Conservation (phyloP, 2,797 vertebrate species). For the Uromys caudimaculatus region DNA sequence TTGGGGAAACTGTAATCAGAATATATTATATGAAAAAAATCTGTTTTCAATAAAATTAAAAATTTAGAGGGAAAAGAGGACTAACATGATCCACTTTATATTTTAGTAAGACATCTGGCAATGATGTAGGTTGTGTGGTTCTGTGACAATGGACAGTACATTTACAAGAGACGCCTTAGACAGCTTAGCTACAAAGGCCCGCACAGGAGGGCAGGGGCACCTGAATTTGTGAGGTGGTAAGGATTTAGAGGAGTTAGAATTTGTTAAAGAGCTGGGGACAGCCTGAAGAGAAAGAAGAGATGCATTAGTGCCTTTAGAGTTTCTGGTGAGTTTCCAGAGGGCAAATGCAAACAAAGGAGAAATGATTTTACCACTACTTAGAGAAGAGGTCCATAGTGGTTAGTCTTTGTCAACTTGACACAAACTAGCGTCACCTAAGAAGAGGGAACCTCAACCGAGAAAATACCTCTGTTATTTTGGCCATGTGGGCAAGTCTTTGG, state of each 20-base stretch:
- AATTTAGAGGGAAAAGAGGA: background rate
- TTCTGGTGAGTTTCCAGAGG: background rate
- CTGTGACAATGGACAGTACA: background rate
- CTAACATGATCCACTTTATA: background rate
- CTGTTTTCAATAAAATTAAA: background rate
- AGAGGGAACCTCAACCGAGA: background rate
- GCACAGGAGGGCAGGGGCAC: background rate
- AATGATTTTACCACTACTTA: background rate
- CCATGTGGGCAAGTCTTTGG: background rate
- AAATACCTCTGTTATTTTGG: background rate
- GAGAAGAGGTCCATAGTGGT: background rate
- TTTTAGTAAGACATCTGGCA: background rate
- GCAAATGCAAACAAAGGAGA: background rate
- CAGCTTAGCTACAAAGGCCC: background rate
- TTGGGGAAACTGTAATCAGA: background rate
- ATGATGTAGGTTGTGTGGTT: background rate
- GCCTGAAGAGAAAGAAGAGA: background rate
- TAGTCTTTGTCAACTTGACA: background rate
- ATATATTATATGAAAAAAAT: background rate
- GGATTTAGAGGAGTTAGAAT: constrained; percentile 28
- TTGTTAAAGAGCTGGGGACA: constrained; percentile 10
- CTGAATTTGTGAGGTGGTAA: background rate
- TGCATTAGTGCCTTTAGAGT: background rate
- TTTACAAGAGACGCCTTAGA: background rate
- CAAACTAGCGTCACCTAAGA: background rate